Evolutionary conservation across 2,888 invertebrate genomes (phyloP).

Genomic region (Dolichopus griseipennis): DNA sequence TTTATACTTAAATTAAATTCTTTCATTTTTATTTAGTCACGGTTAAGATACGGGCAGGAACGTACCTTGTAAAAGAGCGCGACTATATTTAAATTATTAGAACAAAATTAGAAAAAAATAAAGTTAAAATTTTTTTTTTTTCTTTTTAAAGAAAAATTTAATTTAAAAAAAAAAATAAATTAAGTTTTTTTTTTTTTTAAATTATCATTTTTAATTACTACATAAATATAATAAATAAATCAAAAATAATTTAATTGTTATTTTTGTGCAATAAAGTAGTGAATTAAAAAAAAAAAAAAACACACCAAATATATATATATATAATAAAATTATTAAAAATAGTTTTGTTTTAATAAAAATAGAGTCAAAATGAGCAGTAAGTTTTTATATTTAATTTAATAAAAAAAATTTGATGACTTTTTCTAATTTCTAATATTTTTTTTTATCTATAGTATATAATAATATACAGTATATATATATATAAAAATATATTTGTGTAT

Average conservation of each 20-base stretch:
- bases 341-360: slow-evolving; percentile 1
- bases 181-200: too few species aligned
- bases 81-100: not conserved
- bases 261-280: too few species aligned
- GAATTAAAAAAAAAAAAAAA: too few species aligned
- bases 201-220: not conserved
- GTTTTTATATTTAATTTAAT: not conserved
- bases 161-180: not conserved
- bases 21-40: not conserved
- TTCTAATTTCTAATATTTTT: not conserved
- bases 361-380: slow-evolving; percentile 1
- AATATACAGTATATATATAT: too few species aligned
- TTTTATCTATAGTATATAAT: not conserved
- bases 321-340: not conserved
- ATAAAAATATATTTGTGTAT: too few species aligned
- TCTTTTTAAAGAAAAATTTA: not conserved
- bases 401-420: not conserved
- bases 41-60: slow-evolving; percentile 5
- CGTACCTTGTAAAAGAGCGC: not conserved
- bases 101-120: not conserved
- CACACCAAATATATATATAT: too few species aligned
- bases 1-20: not conserved
- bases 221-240: too few species aligned
- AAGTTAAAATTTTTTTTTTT: too few species aligned
- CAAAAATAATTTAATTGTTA: too few species aligned